Conservation (phyloP, 1,140 invertebrate species). For the Grapholita molesta region DNA sequence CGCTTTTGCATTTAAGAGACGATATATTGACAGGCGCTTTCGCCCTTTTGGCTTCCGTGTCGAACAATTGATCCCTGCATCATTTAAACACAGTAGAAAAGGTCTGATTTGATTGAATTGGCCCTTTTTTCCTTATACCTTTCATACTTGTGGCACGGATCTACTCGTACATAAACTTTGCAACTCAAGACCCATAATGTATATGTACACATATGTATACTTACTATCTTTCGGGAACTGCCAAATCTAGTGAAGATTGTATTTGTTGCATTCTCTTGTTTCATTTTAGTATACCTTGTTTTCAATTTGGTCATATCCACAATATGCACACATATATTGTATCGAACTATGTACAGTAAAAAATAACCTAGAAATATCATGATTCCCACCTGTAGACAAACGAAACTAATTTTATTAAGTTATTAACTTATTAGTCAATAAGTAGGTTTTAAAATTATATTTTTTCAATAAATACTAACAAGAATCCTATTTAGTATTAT, state of each 20-base stretch:
- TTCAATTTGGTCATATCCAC: conserved; percentile 58
- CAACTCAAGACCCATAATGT: background rate
- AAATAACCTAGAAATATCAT: conserved; percentile 72
- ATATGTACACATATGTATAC: background rate
- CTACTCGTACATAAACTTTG: background rate
- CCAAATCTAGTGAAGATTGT: conserved; percentile 22
- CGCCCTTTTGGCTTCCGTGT: too few relatives aligned
- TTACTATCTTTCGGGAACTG: background rate
- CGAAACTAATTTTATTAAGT: too few relatives aligned
- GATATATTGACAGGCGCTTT: too few relatives aligned
- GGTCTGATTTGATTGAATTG: too few relatives aligned
- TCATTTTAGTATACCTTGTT: conserved; percentile 22
- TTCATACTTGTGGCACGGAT: too few relatives aligned
- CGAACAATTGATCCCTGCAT: too few relatives aligned
- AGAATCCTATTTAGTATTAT: too few relatives aligned
- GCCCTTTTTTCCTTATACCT: too few relatives aligned
- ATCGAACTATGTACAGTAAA: conserved; percentile 57
- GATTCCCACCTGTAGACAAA: conserved; percentile 53
- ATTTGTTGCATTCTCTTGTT: conserved; percentile 6
- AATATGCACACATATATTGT: conserved; percentile 66
- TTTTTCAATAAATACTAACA: too few relatives aligned
- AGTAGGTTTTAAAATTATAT: background rate
- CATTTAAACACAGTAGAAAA: too few relatives aligned
- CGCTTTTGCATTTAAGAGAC: too few relatives aligned
- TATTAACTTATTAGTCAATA: background rate